Percentiles rank a stretch among this genome's conserved stretches.
Evolutionary conservation across 2,888 invertebrate genomes (phyloP).

Genomic region (Eutolmus rufibarbis): DNA sequence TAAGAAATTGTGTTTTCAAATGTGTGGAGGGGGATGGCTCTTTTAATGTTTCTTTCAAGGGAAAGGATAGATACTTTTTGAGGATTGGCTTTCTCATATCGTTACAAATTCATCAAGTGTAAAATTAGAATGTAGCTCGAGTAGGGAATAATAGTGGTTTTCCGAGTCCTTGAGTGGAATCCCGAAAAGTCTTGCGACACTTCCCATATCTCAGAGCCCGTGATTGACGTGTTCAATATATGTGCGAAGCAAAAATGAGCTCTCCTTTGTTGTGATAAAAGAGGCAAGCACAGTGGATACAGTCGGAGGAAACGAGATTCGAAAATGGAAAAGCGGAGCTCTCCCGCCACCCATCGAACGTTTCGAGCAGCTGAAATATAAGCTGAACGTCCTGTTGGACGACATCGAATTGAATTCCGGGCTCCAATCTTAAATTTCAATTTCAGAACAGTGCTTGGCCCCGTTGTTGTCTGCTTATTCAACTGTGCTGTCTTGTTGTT

Average conservation of each 20-base stretch:
- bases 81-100: not conserved
- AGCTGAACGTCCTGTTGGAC: conserved; percentile 19
- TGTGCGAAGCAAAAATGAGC: conserved; percentile 4
- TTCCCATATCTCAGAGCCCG: not conserved
- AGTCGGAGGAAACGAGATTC: not conserved
- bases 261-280: not conserved
- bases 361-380: not conserved
- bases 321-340: not conserved
- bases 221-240: conserved; percentile 36
- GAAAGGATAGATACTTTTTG: too few species aligned
- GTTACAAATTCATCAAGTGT: not conserved
- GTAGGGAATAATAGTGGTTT: not conserved
- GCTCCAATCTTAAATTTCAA: conserved; percentile 39
- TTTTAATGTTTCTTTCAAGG: too few species aligned
- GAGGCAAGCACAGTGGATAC: not conserved
- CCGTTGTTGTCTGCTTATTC: conserved; percentile 20
- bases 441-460: conserved; percentile 6
- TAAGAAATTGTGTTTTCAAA: too few species aligned
- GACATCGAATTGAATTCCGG: conserved; percentile 33
- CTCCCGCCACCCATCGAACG: not conserved
- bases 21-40: too few species aligned
- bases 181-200: not conserved
- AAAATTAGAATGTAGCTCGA: not conserved
- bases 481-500: conserved; percentile 35
- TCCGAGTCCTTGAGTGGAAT: not conserved